These are phyloP conservation scores for Suillia variegata DNA, from an alignment of 2,888 invertebrate species.

Conservation along the genomic window DNA sequence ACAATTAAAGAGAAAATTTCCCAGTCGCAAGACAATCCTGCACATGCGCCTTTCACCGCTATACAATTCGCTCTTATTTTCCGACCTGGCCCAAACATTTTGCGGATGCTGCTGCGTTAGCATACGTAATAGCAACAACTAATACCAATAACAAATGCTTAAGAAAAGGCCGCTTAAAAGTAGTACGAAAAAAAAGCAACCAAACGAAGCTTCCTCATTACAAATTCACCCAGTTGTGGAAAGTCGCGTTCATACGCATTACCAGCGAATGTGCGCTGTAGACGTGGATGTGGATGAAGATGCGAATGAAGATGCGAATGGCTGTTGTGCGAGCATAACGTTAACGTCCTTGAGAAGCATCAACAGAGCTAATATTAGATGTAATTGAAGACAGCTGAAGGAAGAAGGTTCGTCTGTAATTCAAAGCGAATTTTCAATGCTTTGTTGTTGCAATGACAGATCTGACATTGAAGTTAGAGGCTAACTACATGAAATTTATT, in stretches of 20 bases:
- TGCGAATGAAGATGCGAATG: too few species aligned
- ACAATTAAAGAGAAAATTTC: conserved; percentile 27
- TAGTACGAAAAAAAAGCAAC: neutral
- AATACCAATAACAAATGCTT: neutral
- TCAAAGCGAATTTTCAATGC: too few species aligned
- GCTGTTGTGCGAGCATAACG: neutral
- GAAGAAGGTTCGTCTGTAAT: too few species aligned
- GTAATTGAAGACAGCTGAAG: neutral
- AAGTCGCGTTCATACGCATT: neutral
- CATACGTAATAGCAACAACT: neutral
- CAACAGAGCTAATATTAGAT: neutral
- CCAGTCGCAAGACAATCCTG: neutral
- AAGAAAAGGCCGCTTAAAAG: neutral
- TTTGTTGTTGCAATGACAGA: too few species aligned
- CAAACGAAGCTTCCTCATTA: neutral
- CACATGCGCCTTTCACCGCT: neutral
- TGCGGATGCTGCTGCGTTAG: neutral
- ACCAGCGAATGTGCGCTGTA: too few species aligned
- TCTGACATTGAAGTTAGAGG: too few species aligned
- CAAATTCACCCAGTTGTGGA: neutral
- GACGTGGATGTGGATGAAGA: too few species aligned
- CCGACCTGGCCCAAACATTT: neutral
- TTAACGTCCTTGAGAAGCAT: neutral
- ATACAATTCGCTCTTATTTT: neutral
- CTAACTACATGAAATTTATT: too few species aligned